These are phyloP conservation scores for Choristoneura rosaceana DNA, from an alignment of 2,888 invertebrate genomes.

Conservation along the genomic window DNA sequence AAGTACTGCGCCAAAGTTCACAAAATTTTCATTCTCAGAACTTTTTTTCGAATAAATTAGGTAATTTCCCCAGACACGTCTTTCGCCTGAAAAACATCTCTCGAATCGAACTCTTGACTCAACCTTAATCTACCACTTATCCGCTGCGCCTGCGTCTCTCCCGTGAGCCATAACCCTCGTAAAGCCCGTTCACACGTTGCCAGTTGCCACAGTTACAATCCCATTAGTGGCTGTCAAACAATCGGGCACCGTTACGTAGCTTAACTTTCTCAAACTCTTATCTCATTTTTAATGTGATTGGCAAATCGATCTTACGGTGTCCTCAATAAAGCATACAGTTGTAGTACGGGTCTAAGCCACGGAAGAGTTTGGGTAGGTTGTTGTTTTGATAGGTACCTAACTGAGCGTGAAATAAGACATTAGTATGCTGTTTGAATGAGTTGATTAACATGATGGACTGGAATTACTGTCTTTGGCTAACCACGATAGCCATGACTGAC, in stretches of 20 bases:
- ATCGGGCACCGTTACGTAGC: conserved; percentile 2
- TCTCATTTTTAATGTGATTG: neutral
- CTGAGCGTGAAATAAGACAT: neutral
- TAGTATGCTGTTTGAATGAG: conserved; percentile 14
- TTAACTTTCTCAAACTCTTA: conserved; percentile 1
- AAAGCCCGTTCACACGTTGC: conserved; percentile 7
- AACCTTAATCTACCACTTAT: no score
- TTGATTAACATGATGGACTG: neutral
- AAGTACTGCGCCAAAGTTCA: conserved; percentile 2
- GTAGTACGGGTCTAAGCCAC: neutral
- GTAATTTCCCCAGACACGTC: no score
- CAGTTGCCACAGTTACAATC: conserved; percentile 14
- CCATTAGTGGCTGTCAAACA: conserved; percentile 24
- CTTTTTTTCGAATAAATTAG: no score
- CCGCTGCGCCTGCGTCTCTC: neutral
- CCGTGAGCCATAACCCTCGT: conserved; percentile 1
- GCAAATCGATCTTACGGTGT: neutral
- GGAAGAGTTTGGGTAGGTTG: neutral
- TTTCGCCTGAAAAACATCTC: no score
- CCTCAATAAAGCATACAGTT: neutral
- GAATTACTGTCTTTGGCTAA: neutral
- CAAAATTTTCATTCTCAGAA: no score
- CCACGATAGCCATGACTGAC: neutral
- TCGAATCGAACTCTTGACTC: no score
- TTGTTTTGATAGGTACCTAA: conserved; percentile 7